Evolutionary conservation across 2,113 vertebrate species (phyloP), one percentile per base, ranked within the genome.

Genomic region (Chloebia gouldiae): DNA sequence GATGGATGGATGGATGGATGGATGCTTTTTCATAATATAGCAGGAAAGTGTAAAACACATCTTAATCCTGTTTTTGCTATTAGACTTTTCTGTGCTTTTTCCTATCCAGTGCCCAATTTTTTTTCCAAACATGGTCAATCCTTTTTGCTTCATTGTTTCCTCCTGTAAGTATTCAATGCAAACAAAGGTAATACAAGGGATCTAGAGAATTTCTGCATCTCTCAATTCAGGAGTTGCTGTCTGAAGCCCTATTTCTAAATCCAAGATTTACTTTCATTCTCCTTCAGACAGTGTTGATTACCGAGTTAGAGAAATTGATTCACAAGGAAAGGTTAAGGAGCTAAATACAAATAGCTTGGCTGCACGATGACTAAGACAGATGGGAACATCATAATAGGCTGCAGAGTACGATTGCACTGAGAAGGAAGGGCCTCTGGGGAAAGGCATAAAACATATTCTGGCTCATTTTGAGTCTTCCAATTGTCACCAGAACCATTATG

Each of bases 311-410:
- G 65, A 92, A 93, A 81, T 72, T 95, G 91, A 95, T 92, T 95
- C 61, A 92, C 15, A 49, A 91, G 45, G 77, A 87, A 89, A 95
- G 89, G 91, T 93, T 95, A 96, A 95, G 84, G 73, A 96, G 81
- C 69, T 95, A 96, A 91, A 92, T 79, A 95, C 73, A 79, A 95
- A 89, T 91, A 89, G 57, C 81, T 87, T 95, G 91, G 93, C 81
- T 91, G 59, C 81, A 68, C 0, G 8, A 79, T 54, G 92, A 89
- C 81, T 79, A 85, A 87, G 93, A 95, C 94, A 97, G 95, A 97
- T 95, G 92, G 94, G 89, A 90, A 78, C 84, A 92, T 91, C 77
- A 76, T 87, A 94, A 95, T 53, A 92, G 78, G 66, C 87, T 88
- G 75, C 79, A 66, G 81, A 87, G 20, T 65, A 61, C n/a, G 86